Evolutionary conservation across 2,797 vertebrate genomes (phyloP).

Genomic region (Falco peregrinus): DNA sequence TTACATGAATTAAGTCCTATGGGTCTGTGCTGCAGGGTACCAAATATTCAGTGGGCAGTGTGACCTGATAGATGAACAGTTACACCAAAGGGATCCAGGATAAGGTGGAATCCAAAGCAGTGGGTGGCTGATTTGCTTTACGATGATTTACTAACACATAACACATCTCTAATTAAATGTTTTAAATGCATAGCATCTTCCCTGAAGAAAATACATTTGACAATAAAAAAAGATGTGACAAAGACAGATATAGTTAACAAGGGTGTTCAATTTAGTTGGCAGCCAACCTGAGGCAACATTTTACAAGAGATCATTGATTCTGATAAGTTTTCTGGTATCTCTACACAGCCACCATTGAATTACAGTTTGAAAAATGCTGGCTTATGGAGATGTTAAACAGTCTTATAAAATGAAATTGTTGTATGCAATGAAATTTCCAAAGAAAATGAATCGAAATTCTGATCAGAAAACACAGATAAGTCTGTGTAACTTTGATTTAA

Average conservation of each 20-base stretch:
- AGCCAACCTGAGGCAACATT: slow-evolving; percentile 8
- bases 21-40: neutral
- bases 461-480: neutral
- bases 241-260: neutral
- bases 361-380: slow-evolving; percentile 18
- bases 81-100: neutral
- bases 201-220: neutral
- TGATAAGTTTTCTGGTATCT: neutral
- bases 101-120: neutral
- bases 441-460: slow-evolving; percentile 37
- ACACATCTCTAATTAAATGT: slow-evolving; percentile 39
- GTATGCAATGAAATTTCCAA: neutral
- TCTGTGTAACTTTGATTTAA: neutral
- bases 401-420: neutral
- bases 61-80: neutral
- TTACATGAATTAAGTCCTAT: neutral
- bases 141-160: neutral
- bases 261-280: slow-evolving; percentile 3
- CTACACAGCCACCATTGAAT: neutral
- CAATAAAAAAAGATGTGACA: slow-evolving; percentile 25
- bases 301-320: slow-evolving; percentile 11
- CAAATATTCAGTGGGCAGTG: neutral
- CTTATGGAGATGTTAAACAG: neutral
- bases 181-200: slow-evolving; percentile 33
- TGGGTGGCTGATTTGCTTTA: neutral